These are phyloP conservation scores for Oreonectes daqikongensis DNA, from an alignment of 2,797 vertebrate species.

Conservation along the genomic window DNA sequence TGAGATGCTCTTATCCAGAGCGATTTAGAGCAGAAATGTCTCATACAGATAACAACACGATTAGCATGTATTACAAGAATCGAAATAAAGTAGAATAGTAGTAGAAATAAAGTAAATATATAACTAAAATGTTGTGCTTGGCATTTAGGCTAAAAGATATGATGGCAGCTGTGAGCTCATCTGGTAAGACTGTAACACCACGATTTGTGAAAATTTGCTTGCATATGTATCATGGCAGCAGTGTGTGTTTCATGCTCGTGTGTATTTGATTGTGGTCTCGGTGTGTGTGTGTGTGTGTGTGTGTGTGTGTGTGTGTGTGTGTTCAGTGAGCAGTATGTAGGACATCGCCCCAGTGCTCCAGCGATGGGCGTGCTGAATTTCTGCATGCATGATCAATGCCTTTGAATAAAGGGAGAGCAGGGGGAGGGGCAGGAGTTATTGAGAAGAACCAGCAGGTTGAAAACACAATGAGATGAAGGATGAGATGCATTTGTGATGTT, in stretches of 20 bases:
- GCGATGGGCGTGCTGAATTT: conserved; percentile 89
- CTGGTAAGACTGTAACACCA: conserved; percentile 1
- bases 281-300: conserved; percentile 33
- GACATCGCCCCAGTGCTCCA: conserved; percentile 66
- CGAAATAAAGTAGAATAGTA: too few relatives aligned
- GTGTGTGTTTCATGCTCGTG: background rate
- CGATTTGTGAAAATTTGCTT: conserved; percentile 21
- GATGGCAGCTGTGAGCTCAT: background rate
- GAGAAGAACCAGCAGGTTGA: background rate
- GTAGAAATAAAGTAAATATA: too few relatives aligned
- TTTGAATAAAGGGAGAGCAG: conserved; percentile 64
- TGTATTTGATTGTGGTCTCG: conserved; percentile 33
- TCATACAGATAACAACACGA: too few relatives aligned
- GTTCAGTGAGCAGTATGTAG: conserved; percentile 34
- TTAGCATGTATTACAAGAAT: too few relatives aligned
- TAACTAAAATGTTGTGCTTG: too few relatives aligned
- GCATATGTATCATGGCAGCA: conserved; percentile 7
- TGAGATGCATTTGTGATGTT: conserved; percentile 8
- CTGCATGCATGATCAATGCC: conserved; percentile 86
- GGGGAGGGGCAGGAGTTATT: conserved; percentile 25
- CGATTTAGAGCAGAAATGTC: background rate
- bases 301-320: conserved; percentile 32
- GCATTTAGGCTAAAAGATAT: too few relatives aligned
- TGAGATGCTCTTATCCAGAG: background rate
- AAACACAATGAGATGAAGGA: conserved; percentile 15